Conservation (phyloP, 2,113 vertebrate species). For the Oceanites oceanicus region DNA sequence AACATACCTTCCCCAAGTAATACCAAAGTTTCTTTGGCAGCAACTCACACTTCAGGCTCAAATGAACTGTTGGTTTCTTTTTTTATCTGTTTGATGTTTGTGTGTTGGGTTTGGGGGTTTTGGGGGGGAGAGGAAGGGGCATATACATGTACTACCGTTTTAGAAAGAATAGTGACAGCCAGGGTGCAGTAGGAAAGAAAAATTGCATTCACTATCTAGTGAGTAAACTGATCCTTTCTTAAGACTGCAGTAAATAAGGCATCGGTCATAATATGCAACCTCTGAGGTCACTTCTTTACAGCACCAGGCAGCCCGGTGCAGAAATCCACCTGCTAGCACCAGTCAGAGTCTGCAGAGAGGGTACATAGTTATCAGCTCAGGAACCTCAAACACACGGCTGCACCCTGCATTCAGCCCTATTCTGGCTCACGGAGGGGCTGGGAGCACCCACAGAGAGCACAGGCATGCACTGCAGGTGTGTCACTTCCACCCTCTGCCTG, state of each 20-base stretch:
- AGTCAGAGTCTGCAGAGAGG: background rate
- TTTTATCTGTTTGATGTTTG: background rate
- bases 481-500: background rate
- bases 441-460: background rate
- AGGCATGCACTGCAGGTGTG: accelerated
- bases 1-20: background rate
- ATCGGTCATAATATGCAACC: background rate
- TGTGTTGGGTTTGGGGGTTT: background rate
- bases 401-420: background rate
- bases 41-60: background rate
- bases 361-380: background rate
- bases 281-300: background rate
- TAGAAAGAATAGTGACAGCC: background rate
- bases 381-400: background rate
- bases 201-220: background rate
- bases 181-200: background rate
- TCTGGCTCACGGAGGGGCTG: background rate
- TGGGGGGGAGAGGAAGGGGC: accelerated
- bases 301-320: background rate
- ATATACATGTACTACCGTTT: background rate
- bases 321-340: background rate
- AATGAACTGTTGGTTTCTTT: background rate
- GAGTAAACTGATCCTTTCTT: background rate
- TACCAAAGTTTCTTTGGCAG: background rate
- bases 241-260: background rate